phyloP scores from a whole-genome alignment of 2,113 vertebrate genomes.

The Rana temporaria region DNA sequence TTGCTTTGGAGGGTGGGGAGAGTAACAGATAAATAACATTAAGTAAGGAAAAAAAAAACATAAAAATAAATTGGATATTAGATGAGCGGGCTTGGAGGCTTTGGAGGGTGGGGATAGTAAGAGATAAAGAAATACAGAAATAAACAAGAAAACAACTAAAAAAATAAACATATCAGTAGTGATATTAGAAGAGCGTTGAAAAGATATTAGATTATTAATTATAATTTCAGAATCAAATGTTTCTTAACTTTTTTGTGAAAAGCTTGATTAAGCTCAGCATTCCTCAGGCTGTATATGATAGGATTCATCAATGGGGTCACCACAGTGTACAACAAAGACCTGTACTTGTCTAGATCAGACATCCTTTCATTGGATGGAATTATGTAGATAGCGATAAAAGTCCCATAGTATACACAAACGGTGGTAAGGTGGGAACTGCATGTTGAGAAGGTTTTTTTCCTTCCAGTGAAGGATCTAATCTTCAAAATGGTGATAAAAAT shows the following conservation, averaged over 20 bases:
- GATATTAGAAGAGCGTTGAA: too few species aligned
- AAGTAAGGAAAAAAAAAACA: too few species aligned
- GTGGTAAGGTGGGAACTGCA: conserved; percentile 50
- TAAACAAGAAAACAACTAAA: too few species aligned
- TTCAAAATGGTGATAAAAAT: conserved; percentile 50
- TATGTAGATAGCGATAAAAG: conserved; percentile 41
- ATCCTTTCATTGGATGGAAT: conserved; percentile 11
- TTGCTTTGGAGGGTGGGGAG: too few species aligned
- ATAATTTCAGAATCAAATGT: too few species aligned
- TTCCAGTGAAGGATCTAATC: conserved; percentile 1
- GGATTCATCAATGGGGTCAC: conserved; percentile 63
- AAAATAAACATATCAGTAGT: too few species aligned
- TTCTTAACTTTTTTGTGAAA: not conserved
- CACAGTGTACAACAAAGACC: conserved; percentile 59
- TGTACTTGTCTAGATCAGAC: conserved; percentile 13
- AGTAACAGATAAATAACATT: too few species aligned
- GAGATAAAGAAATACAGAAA: too few species aligned
- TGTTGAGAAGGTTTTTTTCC: not conserved
- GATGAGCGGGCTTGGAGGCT: too few species aligned
- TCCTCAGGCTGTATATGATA: conserved; percentile 61
- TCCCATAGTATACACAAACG: conserved; percentile 22
- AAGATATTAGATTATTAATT: too few species aligned
- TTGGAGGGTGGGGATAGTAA: too few species aligned
- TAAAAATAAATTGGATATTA: too few species aligned
- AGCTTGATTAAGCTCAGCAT: not conserved